Percentiles rank a stretch among this genome's conserved stretches.
phyloP scores from a whole-genome alignment of 2,797 vertebrate species.

The Gouania willdenowi region DNA sequence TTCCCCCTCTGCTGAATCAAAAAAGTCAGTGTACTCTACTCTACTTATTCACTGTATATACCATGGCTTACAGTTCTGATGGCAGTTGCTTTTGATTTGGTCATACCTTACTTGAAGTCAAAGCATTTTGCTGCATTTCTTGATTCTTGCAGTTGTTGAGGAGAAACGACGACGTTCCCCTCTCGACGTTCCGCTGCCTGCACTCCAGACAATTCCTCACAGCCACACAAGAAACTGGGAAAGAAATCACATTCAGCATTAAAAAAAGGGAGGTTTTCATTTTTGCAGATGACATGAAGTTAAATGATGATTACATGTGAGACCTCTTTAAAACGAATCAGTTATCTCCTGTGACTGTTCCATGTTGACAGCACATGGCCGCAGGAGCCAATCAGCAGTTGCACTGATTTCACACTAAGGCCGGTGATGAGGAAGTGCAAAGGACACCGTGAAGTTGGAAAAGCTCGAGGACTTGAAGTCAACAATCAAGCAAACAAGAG shows the following conservation, averaged over 20 bases:
- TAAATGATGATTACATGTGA: slow-evolving; percentile 47
- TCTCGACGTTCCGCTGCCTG: slow-evolving; percentile 86
- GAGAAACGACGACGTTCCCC: slow-evolving; percentile 73
- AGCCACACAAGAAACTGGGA: slow-evolving; percentile 93
- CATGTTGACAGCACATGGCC: slow-evolving; percentile 17
- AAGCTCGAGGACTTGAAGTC: slow-evolving; percentile 26
- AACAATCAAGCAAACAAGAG: slow-evolving; percentile 28
- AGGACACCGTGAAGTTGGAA: slow-evolving; percentile 34
- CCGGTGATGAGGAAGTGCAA: slow-evolving; percentile 34
- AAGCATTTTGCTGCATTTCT: slow-evolving; percentile 78
- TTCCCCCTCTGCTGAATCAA: no score
- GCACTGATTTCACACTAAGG: slow-evolving; percentile 58
- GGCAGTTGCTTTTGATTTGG: not conserved
- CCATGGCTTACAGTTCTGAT: no score
- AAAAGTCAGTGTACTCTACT: no score
- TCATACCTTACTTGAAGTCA: slow-evolving; percentile 80
- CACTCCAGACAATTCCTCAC: slow-evolving; percentile 95
- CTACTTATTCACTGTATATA: no score
- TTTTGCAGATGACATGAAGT: slow-evolving; percentile 36
- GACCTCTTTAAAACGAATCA: slow-evolving; percentile 47
- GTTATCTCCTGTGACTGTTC: slow-evolving; percentile 50
- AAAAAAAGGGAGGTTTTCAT: slow-evolving; percentile 7
- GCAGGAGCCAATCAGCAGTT: slow-evolving; percentile 46
- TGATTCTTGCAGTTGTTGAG: slow-evolving; percentile 80
- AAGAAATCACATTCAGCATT: no score